Evolutionary conservation across 1,140 invertebrate species (phyloP).

Genomic region (Zaprionus vittiger): DNA sequence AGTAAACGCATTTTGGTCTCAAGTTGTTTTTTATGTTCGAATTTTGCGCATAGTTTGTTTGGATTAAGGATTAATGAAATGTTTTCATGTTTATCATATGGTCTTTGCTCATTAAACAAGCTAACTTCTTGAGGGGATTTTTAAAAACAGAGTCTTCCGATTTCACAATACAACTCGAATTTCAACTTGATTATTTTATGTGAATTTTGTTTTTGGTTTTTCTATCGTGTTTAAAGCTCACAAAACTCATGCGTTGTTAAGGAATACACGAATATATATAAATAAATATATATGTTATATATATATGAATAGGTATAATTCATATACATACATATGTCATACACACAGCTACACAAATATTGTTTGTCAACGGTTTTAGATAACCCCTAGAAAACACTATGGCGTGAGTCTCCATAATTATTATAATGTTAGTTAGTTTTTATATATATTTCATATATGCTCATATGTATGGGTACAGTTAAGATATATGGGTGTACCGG

Average conservation of each 20-base stretch:
- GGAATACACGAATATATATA: constrained; percentile 26
- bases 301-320: constrained; percentile 42
- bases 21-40: constrained; percentile 63
- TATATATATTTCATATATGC: constrained; percentile 38
- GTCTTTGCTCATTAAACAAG: constrained; percentile 58
- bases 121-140: constrained; percentile 30
- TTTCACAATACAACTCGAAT: constrained; percentile 67
- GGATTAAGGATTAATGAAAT: constrained; percentile 48
- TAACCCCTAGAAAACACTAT: constrained; percentile 71
- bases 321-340: constrained; percentile 30
- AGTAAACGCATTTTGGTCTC: constrained; percentile 81
- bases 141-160: constrained; percentile 61
- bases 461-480: constrained; percentile 40
- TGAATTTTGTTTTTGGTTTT: constrained; percentile 21
- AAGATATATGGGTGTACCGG: constrained; percentile 22
- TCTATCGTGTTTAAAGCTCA: constrained; percentile 47
- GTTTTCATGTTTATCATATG: constrained; percentile 14
- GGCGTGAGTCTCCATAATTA: constrained; percentile 45
- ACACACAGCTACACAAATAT: constrained; percentile 70
- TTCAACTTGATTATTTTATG: constrained; percentile 49
- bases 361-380: constrained; percentile 59
- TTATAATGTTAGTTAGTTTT: constrained; percentile 28
- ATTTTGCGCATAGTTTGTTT: constrained; percentile 42
- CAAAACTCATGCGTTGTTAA: constrained; percentile 52
- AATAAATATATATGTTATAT: constrained; percentile 25